Conservation (phyloP, 2,797 vertebrate genomes). For the Amniataba percoides region DNA sequence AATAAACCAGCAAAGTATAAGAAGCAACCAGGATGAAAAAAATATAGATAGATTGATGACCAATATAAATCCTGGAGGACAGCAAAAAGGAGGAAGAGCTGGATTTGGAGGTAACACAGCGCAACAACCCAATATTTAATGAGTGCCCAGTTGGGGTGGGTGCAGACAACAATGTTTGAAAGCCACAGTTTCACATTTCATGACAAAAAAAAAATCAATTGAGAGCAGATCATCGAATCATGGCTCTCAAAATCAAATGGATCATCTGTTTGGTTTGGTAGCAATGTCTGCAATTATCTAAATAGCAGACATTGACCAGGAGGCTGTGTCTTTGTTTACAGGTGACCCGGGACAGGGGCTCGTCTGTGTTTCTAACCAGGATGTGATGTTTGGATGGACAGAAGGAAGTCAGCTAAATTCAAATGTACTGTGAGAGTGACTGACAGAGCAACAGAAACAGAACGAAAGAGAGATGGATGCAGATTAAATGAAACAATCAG, state of each 20-base stretch:
- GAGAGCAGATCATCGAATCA: not conserved
- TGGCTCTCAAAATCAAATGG: too few relatives aligned
- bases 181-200: not conserved
- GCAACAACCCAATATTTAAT: not conserved
- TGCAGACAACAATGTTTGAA: not conserved
- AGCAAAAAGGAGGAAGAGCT: not conserved
- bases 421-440: not conserved
- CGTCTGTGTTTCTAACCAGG: constrained; percentile 10
- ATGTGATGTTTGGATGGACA: not conserved
- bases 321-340: not conserved
- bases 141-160: not conserved
- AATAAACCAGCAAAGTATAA: too few relatives aligned
- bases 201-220: not conserved
- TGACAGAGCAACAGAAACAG: not conserved
- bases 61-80: too few relatives aligned
- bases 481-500: constrained; percentile 25
- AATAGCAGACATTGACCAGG: not conserved
- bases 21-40: too few relatives aligned
- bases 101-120: not conserved
- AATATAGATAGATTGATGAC: too few relatives aligned
- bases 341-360: not conserved
- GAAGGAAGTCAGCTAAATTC: not conserved
- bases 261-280: not conserved
- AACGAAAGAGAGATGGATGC: not conserved
- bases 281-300: not conserved